Percentiles rank a stretch among this genome's conserved stretches.
These are phyloP conservation scores for Pelosia muscerda DNA, from an alignment of 2,888 invertebrate genomes.

Conservation along the genomic window DNA sequence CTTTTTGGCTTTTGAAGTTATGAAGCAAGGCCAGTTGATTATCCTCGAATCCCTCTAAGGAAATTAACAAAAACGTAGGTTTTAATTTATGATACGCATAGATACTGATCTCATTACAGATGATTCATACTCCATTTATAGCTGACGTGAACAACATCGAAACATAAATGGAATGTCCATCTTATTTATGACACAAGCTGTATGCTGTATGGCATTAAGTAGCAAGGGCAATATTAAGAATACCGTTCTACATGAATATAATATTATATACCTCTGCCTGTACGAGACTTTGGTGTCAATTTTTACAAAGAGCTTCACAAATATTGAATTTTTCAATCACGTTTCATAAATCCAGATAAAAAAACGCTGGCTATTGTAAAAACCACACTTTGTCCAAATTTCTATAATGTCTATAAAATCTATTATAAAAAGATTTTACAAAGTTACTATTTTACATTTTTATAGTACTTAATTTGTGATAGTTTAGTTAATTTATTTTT, in stretches of 20 bases:
- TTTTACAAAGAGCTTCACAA: slow-evolving; percentile 41
- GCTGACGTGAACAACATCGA: slow-evolving; percentile 48
- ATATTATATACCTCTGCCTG: slow-evolving; percentile 36
- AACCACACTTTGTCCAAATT: no score
- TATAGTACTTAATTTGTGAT: no score
- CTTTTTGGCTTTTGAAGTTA: background rate
- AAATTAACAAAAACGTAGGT: slow-evolving; percentile 39
- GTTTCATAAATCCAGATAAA: background rate
- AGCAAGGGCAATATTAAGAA: slow-evolving; percentile 25
- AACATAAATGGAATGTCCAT: slow-evolving; percentile 53
- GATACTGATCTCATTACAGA: slow-evolving; percentile 70
- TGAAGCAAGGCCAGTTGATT: slow-evolving; percentile 9
- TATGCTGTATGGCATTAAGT: slow-evolving; percentile 45
- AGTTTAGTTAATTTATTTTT: no score
- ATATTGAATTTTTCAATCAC: slow-evolving; percentile 27
- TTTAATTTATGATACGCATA: slow-evolving; percentile 47
- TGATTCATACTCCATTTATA: slow-evolving; percentile 72
- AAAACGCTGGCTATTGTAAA: background rate
- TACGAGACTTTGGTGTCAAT: slow-evolving; percentile 37
- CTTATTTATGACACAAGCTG: slow-evolving; percentile 47
- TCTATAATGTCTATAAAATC: no score
- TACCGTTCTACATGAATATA: slow-evolving; percentile 27
- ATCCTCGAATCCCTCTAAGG: slow-evolving; percentile 22
- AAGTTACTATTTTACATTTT: no score
- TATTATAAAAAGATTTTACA: no score